Evolutionary conservation across 2,113 vertebrate species (phyloP), one percentile per base, ranked within the genome.

Genomic region (Candoia aspera): DNA sequence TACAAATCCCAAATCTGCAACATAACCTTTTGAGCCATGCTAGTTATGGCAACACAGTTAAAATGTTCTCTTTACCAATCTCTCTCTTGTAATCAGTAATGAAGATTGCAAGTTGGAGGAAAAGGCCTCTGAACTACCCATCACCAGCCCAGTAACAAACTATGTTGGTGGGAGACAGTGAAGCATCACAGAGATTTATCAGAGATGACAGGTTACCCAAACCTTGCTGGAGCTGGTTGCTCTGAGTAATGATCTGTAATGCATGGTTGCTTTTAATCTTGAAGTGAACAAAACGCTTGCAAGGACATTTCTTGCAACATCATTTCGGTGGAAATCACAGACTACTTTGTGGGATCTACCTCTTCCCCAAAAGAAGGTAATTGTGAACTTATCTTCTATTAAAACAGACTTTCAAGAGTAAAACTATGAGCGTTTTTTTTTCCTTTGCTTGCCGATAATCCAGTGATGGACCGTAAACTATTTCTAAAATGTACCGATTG

Each of bases 331-430:
- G 8, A 91, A 94, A 60, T 6, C 0, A 15, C 46, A 93, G 84
- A 17, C 33, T 91, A 23, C 19, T 1, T 54, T 8, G 91, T 4
- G 33, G 73, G 73, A 42, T 4, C 91, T 24, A 87, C 8, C 83
- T 84, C 86, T 95, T 84, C 94, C 94, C 79, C 49, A 11, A 68
- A 83, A 90, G 37, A 93, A 93, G 23, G 90, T 91, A 84, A 0
- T 8, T 60, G 90, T 92, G 87, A 68, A 37, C 90, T 23, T 42
- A 0, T 0, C 0, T 1, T 46, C 84, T 46, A 2, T n/a, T 59
- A 12, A 59, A 24, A 57, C 8, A 89, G 37, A 49, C 2, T 92
- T 94, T 84, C 85, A 84, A 90, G 68, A 68, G 33, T 23, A 94
- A 83, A 93, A 29, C 13, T 46, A 37, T 42, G 54, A 42, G 33